These are phyloP conservation scores for Oryzias javanicus DNA, from an alignment of 2,113 vertebrate species.

Conservation along the genomic window DNA sequence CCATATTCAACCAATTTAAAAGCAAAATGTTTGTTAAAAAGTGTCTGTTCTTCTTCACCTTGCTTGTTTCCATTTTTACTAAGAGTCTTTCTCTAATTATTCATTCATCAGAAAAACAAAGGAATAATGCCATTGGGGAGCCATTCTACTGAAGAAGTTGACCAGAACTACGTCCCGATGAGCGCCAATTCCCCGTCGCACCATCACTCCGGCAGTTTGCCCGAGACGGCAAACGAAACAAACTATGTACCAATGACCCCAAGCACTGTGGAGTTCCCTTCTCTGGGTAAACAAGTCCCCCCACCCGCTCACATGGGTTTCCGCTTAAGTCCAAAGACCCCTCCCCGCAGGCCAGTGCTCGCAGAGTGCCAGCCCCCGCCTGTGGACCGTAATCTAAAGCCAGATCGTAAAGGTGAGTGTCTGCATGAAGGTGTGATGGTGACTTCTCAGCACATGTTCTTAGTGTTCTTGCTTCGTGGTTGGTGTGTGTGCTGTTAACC, in stretches of 20 bases:
- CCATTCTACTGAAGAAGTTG: conserved; percentile 88
- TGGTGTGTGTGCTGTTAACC: conserved; percentile 23
- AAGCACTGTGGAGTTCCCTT: conserved; percentile 92
- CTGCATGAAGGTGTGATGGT: conserved; percentile 26
- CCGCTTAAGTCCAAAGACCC: conserved; percentile 94
- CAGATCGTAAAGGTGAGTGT: conserved; percentile 93
- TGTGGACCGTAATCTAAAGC: conserved; percentile 97
- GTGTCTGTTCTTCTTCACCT: no score
- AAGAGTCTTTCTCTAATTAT: no score
- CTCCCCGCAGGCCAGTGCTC: conserved; percentile 88
- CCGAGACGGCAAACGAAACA: conserved; percentile 89
- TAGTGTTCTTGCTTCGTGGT: conserved; percentile 14
- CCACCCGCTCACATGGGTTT: conserved; percentile 99
- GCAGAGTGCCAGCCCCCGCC: conserved; percentile 93
- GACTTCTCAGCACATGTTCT: conserved; percentile 2
- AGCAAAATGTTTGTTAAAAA: no score
- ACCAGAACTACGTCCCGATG: conserved; percentile 99
- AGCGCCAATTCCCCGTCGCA: conserved; percentile 94
- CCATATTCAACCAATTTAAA: no score
- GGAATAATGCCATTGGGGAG: conserved; percentile 87
- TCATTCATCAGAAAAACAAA: conserved; percentile 87
- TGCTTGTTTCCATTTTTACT: no score
- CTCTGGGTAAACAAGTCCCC: conserved; percentile 96
- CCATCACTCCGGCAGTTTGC: conserved; percentile 88
- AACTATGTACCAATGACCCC: conserved; percentile 99